Percentiles rank a stretch among this genome's conserved stretches.
These are phyloP conservation scores for Gymnarchus niloticus DNA, from an alignment of 2,113 vertebrate species.

Conservation along the genomic window DNA sequence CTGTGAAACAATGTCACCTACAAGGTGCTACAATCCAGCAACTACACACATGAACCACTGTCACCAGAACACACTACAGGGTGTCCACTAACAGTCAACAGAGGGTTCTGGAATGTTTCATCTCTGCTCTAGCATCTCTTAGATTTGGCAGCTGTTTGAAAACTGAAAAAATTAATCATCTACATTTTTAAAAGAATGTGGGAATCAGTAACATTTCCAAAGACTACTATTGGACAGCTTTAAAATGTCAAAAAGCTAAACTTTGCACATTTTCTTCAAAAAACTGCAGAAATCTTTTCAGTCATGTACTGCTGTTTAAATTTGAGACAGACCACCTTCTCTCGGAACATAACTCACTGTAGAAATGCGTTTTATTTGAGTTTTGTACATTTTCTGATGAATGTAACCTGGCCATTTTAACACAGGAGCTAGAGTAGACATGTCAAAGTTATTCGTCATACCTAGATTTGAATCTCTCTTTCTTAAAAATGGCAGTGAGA, in stretches of 20 bases:
- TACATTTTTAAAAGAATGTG: neutral
- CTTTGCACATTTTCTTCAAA: neutral
- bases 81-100: constrained; percentile 1
- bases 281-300: neutral
- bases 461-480: neutral
- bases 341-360: neutral
- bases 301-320: neutral
- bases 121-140: neutral
- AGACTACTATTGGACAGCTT: neutral
- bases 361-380: neutral
- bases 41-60: neutral
- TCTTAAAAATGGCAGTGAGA: constrained; percentile 12
- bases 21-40: neutral
- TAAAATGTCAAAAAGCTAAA: neutral
- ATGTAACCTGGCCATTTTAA: neutral
- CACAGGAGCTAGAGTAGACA: neutral
- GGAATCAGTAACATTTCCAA: neutral
- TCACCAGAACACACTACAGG: neutral
- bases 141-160: constrained; percentile 6
- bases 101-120: neutral
- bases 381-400: no score
- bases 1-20: neutral
- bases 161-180: neutral
- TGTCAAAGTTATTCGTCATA: neutral
- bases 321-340: constrained; percentile 1